Evolutionary conservation across 2,888 invertebrate genomes (phyloP), one percentile per base, ranked within the genome.

Genomic region (Tuta absoluta): DNA sequence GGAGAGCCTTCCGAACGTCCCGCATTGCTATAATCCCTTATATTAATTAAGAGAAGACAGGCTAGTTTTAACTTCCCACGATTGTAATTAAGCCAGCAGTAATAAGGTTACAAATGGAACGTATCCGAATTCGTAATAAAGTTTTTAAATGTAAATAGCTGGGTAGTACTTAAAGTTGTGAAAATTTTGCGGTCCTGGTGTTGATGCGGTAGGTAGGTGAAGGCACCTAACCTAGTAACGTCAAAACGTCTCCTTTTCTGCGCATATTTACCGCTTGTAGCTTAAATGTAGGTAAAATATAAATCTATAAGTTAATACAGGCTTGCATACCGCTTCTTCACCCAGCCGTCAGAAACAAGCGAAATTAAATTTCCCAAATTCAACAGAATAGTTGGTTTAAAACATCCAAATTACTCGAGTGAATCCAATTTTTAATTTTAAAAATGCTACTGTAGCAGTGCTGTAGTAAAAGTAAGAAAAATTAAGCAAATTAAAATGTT

Each of bases 21-120:
- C 56, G 56, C 56, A 56, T 56, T 56, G 56, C 56, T 56, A 56
- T 56, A 56, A 56, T 56, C 56, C 51, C 56, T 56, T 24, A 56
- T 56, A 56, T 56, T 56, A 56, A 56, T 56, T 56, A 56, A 56
- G 33, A 33, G 56, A 33, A 56, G 24, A 56, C n/a, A 28, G 56
- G 28, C 24, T 56, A 56, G 56, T 56, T 56, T 56, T 17, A 56
- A 56, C 56, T 28, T 56, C 28, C 28, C 33, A 33, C 56, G 56
- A 33, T 17, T 56, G 28, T 56, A 56, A 56, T 56, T 56, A 56
- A 24, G 56, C 56, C 28, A 17, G 33, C 51, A 24, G 51, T 33
- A 56, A 56, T 24, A 56, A 28, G 33, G 17, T 56, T 33, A 17
- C 56, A n/a, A 56, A 56, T 33, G 53, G n/a, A 28, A 56, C 33